These are phyloP conservation scores for Odontothrips loti DNA, from an alignment of 2,888 invertebrate genomes.

Conservation along the genomic window DNA sequence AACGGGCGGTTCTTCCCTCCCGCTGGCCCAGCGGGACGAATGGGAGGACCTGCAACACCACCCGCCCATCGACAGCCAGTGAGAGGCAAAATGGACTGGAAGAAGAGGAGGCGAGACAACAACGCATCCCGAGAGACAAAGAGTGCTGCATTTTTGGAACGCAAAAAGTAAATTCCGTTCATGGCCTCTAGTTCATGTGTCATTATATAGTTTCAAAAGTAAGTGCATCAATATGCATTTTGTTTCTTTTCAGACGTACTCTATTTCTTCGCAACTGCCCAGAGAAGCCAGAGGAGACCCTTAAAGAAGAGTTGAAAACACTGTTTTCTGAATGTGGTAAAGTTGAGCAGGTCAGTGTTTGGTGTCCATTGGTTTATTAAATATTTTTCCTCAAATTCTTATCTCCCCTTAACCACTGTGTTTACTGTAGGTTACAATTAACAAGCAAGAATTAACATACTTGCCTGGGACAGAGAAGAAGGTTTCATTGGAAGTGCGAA, in stretches of 20 bases:
- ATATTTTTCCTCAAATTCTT: neutral
- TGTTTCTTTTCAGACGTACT: neutral
- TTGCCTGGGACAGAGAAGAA: conserved; percentile 11
- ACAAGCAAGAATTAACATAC: neutral
- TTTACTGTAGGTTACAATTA: neutral
- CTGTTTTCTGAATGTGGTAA: conserved; percentile 18
- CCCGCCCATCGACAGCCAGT: neutral
- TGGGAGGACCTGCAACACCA: neutral
- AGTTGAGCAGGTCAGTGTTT: neutral
- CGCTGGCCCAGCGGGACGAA: neutral
- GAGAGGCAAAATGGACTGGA: neutral
- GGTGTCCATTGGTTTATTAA: no score
- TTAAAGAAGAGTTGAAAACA: neutral
- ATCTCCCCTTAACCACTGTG: neutral
- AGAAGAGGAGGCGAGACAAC: conserved; percentile 18
- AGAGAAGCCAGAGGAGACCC: neutral
- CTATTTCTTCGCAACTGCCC: neutral
- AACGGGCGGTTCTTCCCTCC: neutral
- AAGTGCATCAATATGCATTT: neutral
- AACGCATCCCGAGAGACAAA: conserved; percentile 3
- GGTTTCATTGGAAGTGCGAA: neutral
- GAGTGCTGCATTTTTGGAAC: conserved; percentile 5
- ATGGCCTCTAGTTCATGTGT: neutral
- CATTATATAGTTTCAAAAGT: neutral
- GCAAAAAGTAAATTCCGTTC: neutral